Percentiles rank a stretch among this genome's conserved stretches.
Evolutionary conservation across 2,888 invertebrate genomes (phyloP).

Genomic region (Drosophila gaucha): DNA sequence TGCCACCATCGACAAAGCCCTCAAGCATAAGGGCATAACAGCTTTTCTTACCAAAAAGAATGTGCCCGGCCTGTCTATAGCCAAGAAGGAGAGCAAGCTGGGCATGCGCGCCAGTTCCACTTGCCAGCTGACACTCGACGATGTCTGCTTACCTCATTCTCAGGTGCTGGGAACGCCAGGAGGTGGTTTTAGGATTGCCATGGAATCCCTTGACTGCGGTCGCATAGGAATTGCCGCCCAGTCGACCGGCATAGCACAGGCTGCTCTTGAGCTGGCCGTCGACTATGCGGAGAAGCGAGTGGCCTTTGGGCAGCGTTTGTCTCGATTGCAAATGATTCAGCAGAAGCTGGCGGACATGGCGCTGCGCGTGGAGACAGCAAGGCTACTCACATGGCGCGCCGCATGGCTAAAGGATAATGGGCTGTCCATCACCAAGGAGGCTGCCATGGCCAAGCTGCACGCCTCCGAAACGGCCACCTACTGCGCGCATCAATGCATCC

Average conservation of each 20-base stretch:
- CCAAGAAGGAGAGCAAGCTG: conserved; percentile 97
- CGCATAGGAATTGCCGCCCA: conserved; percentile 97
- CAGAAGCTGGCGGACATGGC: conserved; percentile 97
- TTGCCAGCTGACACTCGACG: conserved; percentile 95
- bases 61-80: conserved; percentile 90
- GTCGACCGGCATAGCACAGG: conserved; percentile 96
- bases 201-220: conserved; percentile 95
- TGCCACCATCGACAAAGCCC: conserved; percentile 93
- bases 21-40: conserved; percentile 91
- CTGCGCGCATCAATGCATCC: conserved; percentile 94
- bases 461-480: conserved; percentile 98
- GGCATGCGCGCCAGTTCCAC: conserved; percentile 93
- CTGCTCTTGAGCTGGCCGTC: conserved; percentile 94
- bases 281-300: conserved; percentile 94
- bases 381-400: conserved; percentile 95
- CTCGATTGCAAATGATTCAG: conserved; percentile 95
- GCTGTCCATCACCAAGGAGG: conserved; percentile 93
- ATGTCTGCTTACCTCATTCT: conserved; percentile 91
- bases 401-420: conserved; percentile 94
- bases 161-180: conserved; percentile 93
- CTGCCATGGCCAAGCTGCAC: conserved; percentile 98
- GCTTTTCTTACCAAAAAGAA: conserved; percentile 94
- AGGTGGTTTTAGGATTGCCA: conserved; percentile 96
- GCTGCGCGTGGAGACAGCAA: conserved; percentile 90
- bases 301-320: conserved; percentile 93